Evolutionary conservation across 2,797 vertebrate genomes (phyloP).

Genomic region (Pseudocheirus occidentalis): DNA sequence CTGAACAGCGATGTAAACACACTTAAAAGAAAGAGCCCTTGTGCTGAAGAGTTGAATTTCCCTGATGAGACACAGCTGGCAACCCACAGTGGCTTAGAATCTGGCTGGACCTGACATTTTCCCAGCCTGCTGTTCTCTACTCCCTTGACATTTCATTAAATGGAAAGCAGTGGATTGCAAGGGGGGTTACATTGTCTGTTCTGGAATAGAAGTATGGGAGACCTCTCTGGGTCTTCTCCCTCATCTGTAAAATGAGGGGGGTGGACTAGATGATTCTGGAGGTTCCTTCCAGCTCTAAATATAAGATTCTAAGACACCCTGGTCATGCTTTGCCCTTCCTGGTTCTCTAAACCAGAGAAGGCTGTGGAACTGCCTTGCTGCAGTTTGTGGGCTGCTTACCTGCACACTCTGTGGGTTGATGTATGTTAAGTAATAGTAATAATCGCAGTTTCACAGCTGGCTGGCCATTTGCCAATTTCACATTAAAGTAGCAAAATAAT

Average conservation of each 20-base stretch:
- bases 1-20: background rate
- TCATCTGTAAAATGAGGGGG: background rate
- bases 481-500: conserved; percentile 69
- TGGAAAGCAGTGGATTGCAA: background rate
- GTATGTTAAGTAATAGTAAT: conserved; percentile 71
- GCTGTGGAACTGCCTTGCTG: background rate
- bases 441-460: conserved; percentile 63
- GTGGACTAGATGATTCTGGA: background rate
- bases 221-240: conserved; percentile 35
- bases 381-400: background rate
- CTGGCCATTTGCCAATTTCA: conserved; percentile 70
- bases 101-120: conserved; percentile 4
- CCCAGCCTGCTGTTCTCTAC: background rate
- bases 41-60: background rate
- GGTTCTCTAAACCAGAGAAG: background rate
- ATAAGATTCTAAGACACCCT: background rate
- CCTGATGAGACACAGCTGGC: fast-evolving
- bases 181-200: background rate
- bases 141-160: background rate
- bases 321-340: background rate
- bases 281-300: background rate
- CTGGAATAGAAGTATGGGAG: background rate
- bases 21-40: background rate
- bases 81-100: fast-evolving
- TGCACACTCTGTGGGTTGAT: conserved; percentile 43